A percentile compares a stretch with the other conserved stretches of the same genome.
These are phyloP conservation scores for Himalopsyche japonica DNA, from an alignment of 2,888 invertebrate genomes.

Conservation along the genomic window DNA sequence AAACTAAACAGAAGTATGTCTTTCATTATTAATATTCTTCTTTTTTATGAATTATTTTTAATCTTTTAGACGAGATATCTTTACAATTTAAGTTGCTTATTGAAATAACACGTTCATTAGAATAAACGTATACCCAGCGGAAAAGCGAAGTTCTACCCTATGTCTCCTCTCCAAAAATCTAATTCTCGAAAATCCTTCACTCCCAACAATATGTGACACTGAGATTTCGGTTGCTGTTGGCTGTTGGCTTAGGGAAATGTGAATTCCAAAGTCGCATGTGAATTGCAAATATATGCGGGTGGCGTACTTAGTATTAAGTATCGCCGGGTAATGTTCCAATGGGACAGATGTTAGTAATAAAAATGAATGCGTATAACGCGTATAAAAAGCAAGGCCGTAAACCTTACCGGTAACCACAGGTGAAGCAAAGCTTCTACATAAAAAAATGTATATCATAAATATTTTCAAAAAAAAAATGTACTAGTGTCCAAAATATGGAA, in stretches of 20 bases:
- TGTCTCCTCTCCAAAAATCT: neutral
- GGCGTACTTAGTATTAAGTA: neutral
- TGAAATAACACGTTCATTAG: neutral
- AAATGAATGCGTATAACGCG: neutral
- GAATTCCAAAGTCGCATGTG: neutral
- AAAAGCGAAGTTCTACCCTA: neutral
- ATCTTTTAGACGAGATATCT: no score
- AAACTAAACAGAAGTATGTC: no score
- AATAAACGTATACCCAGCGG: neutral
- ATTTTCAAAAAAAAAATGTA: no score
- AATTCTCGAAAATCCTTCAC: neutral
- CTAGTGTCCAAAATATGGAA: no score
- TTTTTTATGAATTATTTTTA: no score
- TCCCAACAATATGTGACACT: neutral
- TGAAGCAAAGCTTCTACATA: neutral
- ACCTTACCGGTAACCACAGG: neutral
- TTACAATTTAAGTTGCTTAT: no score
- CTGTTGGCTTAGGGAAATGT: neutral
- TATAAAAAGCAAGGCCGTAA: neutral
- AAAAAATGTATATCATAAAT: no score
- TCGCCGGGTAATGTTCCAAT: neutral
- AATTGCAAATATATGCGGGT: neutral
- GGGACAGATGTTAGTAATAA: neutral
- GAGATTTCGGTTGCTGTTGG: neutral
- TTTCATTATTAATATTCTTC: no score